phyloP scores from a whole-genome alignment of 2,888 invertebrate species.

The Hemicrepidius hirtus region DNA sequence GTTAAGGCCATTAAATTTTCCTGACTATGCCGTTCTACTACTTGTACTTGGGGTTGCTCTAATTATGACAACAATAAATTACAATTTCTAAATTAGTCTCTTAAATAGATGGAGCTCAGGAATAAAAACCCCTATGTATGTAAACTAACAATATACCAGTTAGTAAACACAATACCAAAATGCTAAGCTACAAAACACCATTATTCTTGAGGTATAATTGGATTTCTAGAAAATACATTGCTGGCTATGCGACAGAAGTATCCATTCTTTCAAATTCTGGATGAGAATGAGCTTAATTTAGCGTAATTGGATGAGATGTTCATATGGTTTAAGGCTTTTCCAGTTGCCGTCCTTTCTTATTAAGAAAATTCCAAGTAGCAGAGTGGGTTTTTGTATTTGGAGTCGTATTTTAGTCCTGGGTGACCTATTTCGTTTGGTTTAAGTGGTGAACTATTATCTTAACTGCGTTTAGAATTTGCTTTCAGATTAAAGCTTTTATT shows the following conservation, averaged over 20 bases:
- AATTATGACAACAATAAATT: too few species aligned
- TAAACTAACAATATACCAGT: too few species aligned
- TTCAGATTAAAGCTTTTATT: constrained; percentile 15
- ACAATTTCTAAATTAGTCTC: too few species aligned
- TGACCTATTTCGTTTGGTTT: constrained; percentile 36
- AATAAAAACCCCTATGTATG: too few species aligned
- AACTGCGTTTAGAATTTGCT: constrained; percentile 27
- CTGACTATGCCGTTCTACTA: too few species aligned
- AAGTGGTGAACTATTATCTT: constrained; percentile 36
- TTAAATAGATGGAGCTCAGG: too few species aligned
- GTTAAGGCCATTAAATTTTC: too few species aligned
- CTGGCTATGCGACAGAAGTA: constrained; percentile 22
- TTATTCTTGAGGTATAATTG: constrained; percentile 32
- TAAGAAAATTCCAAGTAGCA: constrained; percentile 28
- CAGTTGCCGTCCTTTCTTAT: constrained; percentile 29
- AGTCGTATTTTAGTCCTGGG: constrained; percentile 18
- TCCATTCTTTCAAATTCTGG: constrained; percentile 38
- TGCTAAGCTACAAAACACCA: constrained; percentile 6
- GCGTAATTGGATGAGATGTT: constrained; percentile 47
- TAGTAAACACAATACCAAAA: not conserved
- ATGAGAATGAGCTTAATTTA: constrained; percentile 46
- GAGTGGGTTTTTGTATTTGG: constrained; percentile 24
- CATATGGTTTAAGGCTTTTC: constrained; percentile 41
- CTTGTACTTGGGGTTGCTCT: too few species aligned
- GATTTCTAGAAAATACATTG: constrained; percentile 20